These are phyloP conservation scores for Hypothenemus hampei DNA, from an alignment of 1,140 invertebrate species.

Conservation along the genomic window DNA sequence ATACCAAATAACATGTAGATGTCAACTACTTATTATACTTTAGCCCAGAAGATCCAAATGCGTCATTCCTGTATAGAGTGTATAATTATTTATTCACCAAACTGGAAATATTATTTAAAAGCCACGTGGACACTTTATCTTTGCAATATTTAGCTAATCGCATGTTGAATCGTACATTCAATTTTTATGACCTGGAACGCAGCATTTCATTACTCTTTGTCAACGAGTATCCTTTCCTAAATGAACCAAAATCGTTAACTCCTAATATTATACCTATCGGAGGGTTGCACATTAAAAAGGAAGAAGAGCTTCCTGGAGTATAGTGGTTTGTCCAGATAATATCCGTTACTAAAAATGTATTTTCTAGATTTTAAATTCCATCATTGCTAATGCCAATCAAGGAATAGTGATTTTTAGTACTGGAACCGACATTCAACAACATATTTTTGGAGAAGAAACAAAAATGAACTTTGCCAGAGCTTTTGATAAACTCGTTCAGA, in stretches of 20 bases:
- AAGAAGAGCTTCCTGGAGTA: constrained; percentile 33
- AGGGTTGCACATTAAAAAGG: constrained; percentile 48
- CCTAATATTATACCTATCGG: constrained; percentile 54
- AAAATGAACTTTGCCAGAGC: constrained; percentile 21
- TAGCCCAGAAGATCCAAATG: not conserved
- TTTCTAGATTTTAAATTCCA: constrained; percentile 31
- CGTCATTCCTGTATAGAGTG: constrained; percentile 25
- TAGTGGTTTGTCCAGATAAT: not conserved
- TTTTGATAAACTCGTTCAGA: constrained; percentile 9
- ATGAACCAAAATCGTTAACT: constrained; percentile 45
- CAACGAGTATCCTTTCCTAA: constrained; percentile 47
- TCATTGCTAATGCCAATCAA: constrained; percentile 32
- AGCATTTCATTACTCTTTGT: constrained; percentile 38
- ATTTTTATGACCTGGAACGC: constrained; percentile 22
- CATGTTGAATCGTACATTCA: constrained; percentile 23
- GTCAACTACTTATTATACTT: no score
- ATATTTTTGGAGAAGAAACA: constrained; percentile 19
- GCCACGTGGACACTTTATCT: not conserved
- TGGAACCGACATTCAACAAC: constrained; percentile 31
- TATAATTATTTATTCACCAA: constrained; percentile 26
- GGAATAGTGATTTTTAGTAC: constrained; percentile 34
- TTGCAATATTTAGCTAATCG: constrained; percentile 18
- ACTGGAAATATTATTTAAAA: constrained; percentile 9
- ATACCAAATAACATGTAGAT: no score
- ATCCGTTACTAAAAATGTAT: not conserved